Base-by-base conservation (phyloP, 2,797 vertebrate species). In the Parauchenoglanis punctatus region DNA sequence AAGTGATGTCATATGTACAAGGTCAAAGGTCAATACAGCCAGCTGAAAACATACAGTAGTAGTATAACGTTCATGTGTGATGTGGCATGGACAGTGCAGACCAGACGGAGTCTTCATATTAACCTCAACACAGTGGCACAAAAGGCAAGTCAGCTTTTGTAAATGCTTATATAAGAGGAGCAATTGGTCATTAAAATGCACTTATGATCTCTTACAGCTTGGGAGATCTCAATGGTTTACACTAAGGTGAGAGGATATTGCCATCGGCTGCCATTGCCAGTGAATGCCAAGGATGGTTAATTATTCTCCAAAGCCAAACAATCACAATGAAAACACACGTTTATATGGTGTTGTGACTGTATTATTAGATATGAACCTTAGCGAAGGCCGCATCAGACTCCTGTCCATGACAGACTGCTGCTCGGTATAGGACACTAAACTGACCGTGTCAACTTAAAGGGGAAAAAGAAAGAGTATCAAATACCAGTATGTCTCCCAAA, bases 1-100 rank as follows among this genome's bases (percentile, higher is more conserved):
- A 88, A 88, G 77, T 87, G 78, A 81, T 83, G 83, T 73, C 28
- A 58, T 88, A 89, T 89, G 85, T 88, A 91, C 86, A 91, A 88
- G n/a, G 65, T 78, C 85, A 58, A 87, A 87, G 59, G 59, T 75
- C 40, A 25, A 85, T 88, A 78, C 35, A 85, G 82, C 70, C 81
- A 85, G 80, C 52, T 73, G 83, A 73, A 84, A 72, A 46, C 73
- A 84, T 44, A 84, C 67, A 84, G 52, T 84, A 84, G 49, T 70
- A 86, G 28, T 58, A 54, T 84, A 84, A 68, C 61, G 76, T 65
- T 56, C 65, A 83, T 81, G 77, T 59, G 80, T 83, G 85, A 83
- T 63, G 81, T 73, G 86, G 72, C 73, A 59, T 56, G 83, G 83
- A 85, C 56, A 61, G 25, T 73, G 70, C 56, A 77, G 68, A 81